Conservation (phyloP, 1,140 invertebrate species). For the Drosophila grimshawi region DNA sequence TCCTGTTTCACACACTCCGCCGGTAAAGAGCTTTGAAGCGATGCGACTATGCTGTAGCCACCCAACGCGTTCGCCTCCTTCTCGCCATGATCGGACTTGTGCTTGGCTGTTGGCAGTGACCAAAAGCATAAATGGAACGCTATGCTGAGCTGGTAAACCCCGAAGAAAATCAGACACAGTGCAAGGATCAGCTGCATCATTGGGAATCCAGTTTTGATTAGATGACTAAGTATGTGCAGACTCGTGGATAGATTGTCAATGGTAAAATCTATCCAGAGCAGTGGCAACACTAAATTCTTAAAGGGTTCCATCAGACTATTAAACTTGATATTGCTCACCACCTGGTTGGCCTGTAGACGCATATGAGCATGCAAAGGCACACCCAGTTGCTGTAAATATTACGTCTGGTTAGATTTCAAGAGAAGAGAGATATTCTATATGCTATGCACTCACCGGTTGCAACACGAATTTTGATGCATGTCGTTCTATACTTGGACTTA, state of each 20-base stretch:
- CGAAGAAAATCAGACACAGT: slow-evolving; percentile 78
- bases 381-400: slow-evolving; percentile 85
- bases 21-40: slow-evolving; percentile 34
- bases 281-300: slow-evolving; percentile 87
- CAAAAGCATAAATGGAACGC: slow-evolving; percentile 79
- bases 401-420: neutral
- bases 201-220: slow-evolving; percentile 78
- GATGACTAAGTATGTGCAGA: slow-evolving; percentile 69
- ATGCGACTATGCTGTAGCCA: slow-evolving; percentile 1
- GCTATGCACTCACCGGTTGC: slow-evolving; percentile 85
- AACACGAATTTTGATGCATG: slow-evolving; percentile 79
- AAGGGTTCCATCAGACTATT: slow-evolving; percentile 86
- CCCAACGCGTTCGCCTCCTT: slow-evolving; percentile 19
- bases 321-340: slow-evolving; percentile 86
- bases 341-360: slow-evolving; percentile 89
- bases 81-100: slow-evolving; percentile 48
- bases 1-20: slow-evolving; percentile 36
- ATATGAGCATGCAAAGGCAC: slow-evolving; percentile 86
- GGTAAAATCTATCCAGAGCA: slow-evolving; percentile 88
- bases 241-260: slow-evolving; percentile 72
- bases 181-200: slow-evolving; percentile 75
- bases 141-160: slow-evolving; percentile 79
- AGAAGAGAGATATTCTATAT: neutral
- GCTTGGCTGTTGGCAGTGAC: slow-evolving; percentile 31
- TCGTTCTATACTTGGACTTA: slow-evolving; percentile 87